These are phyloP conservation scores for Penelope pileata DNA, from an alignment of 2,113 vertebrate genomes.

Conservation along the genomic window DNA sequence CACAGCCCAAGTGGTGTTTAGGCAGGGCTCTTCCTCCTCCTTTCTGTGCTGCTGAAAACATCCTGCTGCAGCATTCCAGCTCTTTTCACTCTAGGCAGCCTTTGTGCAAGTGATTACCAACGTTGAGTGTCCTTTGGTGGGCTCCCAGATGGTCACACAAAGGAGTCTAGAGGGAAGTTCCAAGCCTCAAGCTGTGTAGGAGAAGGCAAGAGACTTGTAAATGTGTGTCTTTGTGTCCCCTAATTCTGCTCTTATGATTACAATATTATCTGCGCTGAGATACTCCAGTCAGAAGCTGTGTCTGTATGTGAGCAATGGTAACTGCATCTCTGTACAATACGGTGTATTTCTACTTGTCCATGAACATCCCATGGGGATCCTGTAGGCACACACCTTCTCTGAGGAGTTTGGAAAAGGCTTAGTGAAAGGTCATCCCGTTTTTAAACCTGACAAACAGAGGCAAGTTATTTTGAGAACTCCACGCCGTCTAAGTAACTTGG, in stretches of 20 bases:
- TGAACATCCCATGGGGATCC: not conserved
- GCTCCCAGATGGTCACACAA: not conserved
- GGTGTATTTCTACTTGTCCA: accelerated
- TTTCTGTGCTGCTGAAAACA: not conserved
- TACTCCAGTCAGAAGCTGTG: not conserved
- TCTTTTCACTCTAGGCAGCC: not conserved
- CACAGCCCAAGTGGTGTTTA: not conserved
- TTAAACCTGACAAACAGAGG: not conserved
- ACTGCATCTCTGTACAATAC: not conserved
- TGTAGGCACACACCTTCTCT: not conserved
- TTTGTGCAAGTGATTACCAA: not conserved
- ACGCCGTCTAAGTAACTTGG: not conserved
- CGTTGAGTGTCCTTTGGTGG: accelerated
- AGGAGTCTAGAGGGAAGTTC: not conserved
- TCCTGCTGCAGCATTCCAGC: not conserved
- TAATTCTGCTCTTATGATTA: not conserved
- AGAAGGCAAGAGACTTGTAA: not conserved
- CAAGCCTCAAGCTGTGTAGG: not conserved
- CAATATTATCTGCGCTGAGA: not conserved
- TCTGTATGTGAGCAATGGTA: not conserved
- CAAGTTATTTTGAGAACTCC: not conserved
- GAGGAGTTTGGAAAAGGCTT: not conserved
- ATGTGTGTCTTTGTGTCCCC: not conserved
- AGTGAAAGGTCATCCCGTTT: not conserved
- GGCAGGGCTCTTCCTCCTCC: not conserved